A percentile compares a stretch with the other conserved stretches of the same genome.
Evolutionary conservation across 2,797 vertebrate species (phyloP).

Genomic region (Poecilia wingei): DNA sequence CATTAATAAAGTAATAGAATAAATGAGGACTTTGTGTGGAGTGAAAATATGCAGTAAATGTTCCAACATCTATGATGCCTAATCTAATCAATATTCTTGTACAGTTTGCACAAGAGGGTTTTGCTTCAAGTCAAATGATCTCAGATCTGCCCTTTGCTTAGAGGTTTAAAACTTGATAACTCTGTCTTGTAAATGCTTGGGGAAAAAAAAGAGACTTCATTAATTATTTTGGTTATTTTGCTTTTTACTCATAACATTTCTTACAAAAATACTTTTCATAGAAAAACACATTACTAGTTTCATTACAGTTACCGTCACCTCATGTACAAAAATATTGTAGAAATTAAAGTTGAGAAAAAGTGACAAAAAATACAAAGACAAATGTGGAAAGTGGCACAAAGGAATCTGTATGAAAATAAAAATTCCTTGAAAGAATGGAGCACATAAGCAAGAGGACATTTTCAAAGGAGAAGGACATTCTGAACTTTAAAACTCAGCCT

Average conservation of each 20-base stretch:
- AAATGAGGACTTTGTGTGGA: background rate
- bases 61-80: background rate
- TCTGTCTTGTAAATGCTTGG: background rate
- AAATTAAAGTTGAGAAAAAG: conserved; percentile 13
- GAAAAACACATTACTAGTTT: conserved; percentile 38
- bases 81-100: background rate
- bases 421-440: background rate
- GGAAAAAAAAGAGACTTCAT: background rate
- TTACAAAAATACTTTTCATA: conserved; percentile 63
- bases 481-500: background rate
- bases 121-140: background rate
- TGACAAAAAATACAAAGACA: background rate
- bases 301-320: conserved; percentile 17
- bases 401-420: background rate
- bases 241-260: conserved; percentile 24
- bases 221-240: background rate
- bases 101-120: background rate
- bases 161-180: background rate
- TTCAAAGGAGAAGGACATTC: background rate
- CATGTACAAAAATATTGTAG: conserved; percentile 15
- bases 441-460: background rate
- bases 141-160: background rate
- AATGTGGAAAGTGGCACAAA: background rate
- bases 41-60: background rate
- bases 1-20: background rate